Evolutionary conservation across 2,797 vertebrate genomes (phyloP).

Genomic region (Chelon labrosus): DNA sequence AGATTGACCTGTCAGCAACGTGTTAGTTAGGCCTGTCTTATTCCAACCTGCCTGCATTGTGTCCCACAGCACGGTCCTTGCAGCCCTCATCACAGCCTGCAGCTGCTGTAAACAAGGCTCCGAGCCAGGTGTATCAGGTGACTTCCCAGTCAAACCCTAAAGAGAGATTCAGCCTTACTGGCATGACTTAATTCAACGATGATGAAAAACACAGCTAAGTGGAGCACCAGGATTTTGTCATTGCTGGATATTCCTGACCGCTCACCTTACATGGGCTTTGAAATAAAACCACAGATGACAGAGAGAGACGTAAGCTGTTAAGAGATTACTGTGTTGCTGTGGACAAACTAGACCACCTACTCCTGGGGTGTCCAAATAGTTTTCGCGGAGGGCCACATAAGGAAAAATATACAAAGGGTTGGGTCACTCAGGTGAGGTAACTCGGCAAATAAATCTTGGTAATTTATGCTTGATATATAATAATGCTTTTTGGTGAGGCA

Average conservation of each 20-base stretch:
- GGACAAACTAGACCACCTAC: conserved; percentile 46
- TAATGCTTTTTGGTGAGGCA: no score
- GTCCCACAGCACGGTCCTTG: conserved; percentile 26
- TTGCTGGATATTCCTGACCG: conserved; percentile 28
- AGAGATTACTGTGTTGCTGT: neutral
- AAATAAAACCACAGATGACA: conserved; percentile 27
- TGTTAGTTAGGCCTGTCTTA: conserved; percentile 21
- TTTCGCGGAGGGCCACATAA: no score
- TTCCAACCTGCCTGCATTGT: conserved; percentile 44
- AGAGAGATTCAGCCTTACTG: conserved; percentile 33
- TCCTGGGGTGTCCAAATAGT: neutral
- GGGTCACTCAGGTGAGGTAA: no score
- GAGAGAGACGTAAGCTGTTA: neutral
- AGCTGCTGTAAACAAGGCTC: conserved; percentile 65
- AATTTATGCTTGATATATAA: no score
- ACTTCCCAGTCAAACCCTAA: conserved; percentile 35
- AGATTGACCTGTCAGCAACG: conserved; percentile 39
- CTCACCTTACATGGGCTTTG: conserved; percentile 39
- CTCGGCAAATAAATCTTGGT: no score
- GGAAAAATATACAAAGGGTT: no score
- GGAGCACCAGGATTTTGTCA: conserved; percentile 33
- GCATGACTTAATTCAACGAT: conserved; percentile 47
- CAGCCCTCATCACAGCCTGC: conserved; percentile 42
- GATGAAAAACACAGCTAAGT: conserved; percentile 52
- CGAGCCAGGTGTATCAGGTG: conserved; percentile 60